A percentile compares a stretch with the other conserved stretches of the same genome.
Evolutionary conservation across 2,888 invertebrate genomes (phyloP).

Genomic region (Chymomyza caudatula): DNA sequence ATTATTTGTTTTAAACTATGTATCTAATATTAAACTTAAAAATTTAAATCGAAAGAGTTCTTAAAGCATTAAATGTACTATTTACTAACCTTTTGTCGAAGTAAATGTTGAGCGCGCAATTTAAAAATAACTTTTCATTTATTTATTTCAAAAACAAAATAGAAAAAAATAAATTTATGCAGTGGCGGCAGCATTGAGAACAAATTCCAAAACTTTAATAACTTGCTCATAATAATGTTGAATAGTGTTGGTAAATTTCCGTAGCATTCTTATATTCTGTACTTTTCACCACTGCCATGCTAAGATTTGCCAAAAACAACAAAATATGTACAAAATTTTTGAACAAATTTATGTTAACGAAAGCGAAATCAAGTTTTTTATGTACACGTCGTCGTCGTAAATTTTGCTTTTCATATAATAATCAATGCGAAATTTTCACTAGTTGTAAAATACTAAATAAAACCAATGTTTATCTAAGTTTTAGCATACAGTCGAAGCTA

Average conservation of each 20-base stretch:
- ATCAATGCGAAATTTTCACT: constrained; percentile 20
- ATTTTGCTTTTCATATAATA: constrained; percentile 46
- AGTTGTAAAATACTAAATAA: constrained; percentile 37
- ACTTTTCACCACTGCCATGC: constrained; percentile 1
- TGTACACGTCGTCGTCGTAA: constrained; percentile 74
- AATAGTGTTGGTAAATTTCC: constrained; percentile 63
- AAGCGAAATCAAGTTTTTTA: constrained; percentile 67
- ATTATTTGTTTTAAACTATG: constrained; percentile 30
- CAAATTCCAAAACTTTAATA: neutral
- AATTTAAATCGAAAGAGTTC: constrained; percentile 1
- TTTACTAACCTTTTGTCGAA: constrained; percentile 46
- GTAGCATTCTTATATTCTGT: constrained; percentile 13
- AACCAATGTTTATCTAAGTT: constrained; percentile 13
- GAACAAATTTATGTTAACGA: neutral
- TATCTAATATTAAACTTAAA: constrained; percentile 7
- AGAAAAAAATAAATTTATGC: constrained; percentile 40
- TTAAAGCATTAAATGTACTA: constrained; percentile 31
- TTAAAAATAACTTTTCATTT: constrained; percentile 39
- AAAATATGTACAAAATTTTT: too few species aligned
- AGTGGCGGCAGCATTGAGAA: constrained; percentile 56
- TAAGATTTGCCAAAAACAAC: neutral
- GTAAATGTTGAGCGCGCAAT: constrained; percentile 50
- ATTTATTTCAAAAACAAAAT: constrained; percentile 50
- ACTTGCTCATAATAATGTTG: constrained; percentile 29
- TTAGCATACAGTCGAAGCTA: neutral